Evolutionary conservation across 2,888 invertebrate species (phyloP), one percentile per base, ranked within the genome.

Genomic region (Drosophila yooni): DNA sequence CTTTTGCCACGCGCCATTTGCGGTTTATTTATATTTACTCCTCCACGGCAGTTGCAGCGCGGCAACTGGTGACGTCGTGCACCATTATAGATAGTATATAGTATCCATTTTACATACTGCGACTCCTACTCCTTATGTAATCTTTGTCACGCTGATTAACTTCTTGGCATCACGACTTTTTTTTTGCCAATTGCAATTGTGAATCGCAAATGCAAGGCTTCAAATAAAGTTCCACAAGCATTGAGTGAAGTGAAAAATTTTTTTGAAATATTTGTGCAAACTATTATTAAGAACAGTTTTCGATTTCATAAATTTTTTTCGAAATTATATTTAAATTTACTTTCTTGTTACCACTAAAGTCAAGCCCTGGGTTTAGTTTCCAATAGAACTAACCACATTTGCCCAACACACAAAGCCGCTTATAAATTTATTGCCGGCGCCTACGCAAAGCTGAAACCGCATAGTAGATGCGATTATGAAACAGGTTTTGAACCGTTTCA

Each of bases 1-100:
- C 63, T 59, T 71, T 59, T 64, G 78, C 80, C 78, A 78, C 76
- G 80, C 78, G 78, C 76, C 76, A 64, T 58, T 62, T 70, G 76
- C 69, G 77, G 79, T 70, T 66, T 54, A 31, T 52, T 34, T 56
- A 29, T 27, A 4, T 21, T 11, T 31, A 34, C 56, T 33, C 15
- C 34, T 48, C 56, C 8, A 46, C 15, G 25, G 25, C 46, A 43
- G 70, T 51, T 69, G 69, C 74, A 53, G 56, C 50, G 64, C 50
- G 64, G 56, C 56, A 64, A 67, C 57, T 64, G 63, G 27, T 77
- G 73, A 76, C 73, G 75, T 66, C 59, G 65, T 27, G 40, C 43
- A 29, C 11, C 29, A n/a, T 5, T 27, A 25, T 36, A 27, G 36
- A 36, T 54, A n/a, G 7, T 15, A 25, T 36, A 54, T 54, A 21